Base-by-base conservation (phyloP, 2,888 invertebrate species). In the Hypena proboscidalis region DNA sequence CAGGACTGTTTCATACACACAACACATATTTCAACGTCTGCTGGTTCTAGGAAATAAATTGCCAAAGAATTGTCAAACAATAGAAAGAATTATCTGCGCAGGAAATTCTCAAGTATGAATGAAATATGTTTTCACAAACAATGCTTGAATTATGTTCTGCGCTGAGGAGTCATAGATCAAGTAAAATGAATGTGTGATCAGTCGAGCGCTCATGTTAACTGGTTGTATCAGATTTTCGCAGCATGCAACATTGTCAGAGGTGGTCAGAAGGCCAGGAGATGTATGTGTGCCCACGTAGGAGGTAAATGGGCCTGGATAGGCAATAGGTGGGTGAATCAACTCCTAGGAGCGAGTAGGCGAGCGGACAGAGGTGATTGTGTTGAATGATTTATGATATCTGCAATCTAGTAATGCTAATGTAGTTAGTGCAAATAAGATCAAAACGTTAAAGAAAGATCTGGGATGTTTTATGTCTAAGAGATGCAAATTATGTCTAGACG, bases 341-440 rank as follows among this genome's bases (percentile, higher is more conserved):
- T 57, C 49, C 52, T 58, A 47, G 64, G 51, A 67, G 45, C 41
- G 70, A 67, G 78, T 73, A 70, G 74, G 74, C 68, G 72, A 65
- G 44, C 42, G 51, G 54, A 50, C 53, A 52, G 45, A 61, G 59
- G 43, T 51, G 52, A 52, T 53, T 56, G 55, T 56, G 60, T 59
- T 56, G 51, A 75, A 72, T 70, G 67, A 79, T 76, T 75, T 74
- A 80, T 71, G 53, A 51, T 70, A 72, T 74, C 70, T 70, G 39
- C 50, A 64, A 72, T 73, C 65, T 64, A 29, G 45, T 55, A 69
- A 65, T 68, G 58, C 57, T 70, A 75, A 74, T 74, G 68, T 66
- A 37, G 61, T 66, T 67, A 64, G 65, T 68, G 62, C 58, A 64
- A 69, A 64, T 46, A 63, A 58, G 46, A 61, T 45, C 39, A 59